A percentile compares a stretch with the other conserved stretches of the same genome.
Evolutionary conservation across 2,888 invertebrate species (phyloP).

Genomic region (Nephrotoma flavescens): DNA sequence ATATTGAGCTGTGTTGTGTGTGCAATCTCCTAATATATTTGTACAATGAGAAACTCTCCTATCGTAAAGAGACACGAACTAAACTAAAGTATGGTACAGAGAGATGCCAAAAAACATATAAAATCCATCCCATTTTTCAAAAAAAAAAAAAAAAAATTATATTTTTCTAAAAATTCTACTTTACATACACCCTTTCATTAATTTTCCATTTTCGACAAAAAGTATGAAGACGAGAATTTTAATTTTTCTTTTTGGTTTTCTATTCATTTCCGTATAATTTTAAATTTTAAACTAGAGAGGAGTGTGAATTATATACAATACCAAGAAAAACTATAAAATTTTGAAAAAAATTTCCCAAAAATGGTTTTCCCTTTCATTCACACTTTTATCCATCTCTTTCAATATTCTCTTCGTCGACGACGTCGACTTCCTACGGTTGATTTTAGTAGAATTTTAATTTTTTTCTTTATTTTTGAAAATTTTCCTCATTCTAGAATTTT

Average conservation of each 20-base stretch:
- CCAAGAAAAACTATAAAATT: neutral
- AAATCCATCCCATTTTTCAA: neutral
- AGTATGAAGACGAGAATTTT: neutral
- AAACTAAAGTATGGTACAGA: neutral
- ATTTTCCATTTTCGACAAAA: neutral
- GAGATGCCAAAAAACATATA: neutral
- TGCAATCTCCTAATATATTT: neutral
- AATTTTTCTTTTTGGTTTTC: neutral
- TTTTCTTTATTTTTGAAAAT: neutral
- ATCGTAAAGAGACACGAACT: neutral
- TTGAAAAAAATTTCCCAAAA: neutral
- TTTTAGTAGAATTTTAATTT: neutral
- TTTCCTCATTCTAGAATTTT: neutral
- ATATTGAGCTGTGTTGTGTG: neutral
- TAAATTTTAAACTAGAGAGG: neutral
- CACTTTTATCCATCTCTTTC: neutral
- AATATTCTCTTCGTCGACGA: neutral
- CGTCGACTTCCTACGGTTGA: neutral
- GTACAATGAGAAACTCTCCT: neutral
- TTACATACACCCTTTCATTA: neutral
- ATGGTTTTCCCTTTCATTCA: neutral
- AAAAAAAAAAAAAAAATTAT: neutral
- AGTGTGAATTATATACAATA: neutral
- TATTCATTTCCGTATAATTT: neutral
- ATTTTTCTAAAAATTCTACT: neutral